Evolutionary conservation across 1,140 invertebrate genomes (phyloP), one percentile per base, ranked within the genome.

Genomic region (Lasioglossum albipes): DNA sequence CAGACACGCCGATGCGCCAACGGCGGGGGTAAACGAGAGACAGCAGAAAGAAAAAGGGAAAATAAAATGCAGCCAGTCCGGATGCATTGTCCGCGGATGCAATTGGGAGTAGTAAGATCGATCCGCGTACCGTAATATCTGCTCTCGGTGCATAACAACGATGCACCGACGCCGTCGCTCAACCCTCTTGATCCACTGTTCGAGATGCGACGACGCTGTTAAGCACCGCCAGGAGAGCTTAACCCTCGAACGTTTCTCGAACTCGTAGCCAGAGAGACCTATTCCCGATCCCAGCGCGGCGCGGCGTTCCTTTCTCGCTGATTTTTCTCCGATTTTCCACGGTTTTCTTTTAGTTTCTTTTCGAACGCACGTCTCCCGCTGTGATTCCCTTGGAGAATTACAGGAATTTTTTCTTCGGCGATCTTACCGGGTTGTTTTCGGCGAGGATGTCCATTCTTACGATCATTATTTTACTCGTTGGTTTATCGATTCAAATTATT

Each of bases 91-190:
- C 70, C 18, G 49, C 41, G 52, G 67, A 41, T 67, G 71, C 42
- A 75, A 80, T 80, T 67, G 64, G 71, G 10, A 20, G 70, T n/a
- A 31, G 77, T 49, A 66, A 79, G 49, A 74, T 79, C 77, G 70
- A 79, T 74, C 20, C 41, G 18, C 5, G 16, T 12, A 36, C 31
- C 18, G 61, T 67, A 79, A 66, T 74, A 59, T 74, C 70, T 54
- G 42, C 36, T 67, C 18, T 67, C 18, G 69, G 10, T 22, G 49
- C 42, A 41, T 57, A 74, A 59, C 49, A 22, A 41, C 1, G 42
- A 42, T 73, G 61, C 69, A 71, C 57, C 22, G 10, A 57, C 65
- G 12, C 16, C 65, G 45, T 0, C 36, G 5, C 61, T 69, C 20
- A 6, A 20, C 54, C 18, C 42, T 62, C 18, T 70, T 77, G 36